Evolutionary conservation across 2,888 invertebrate species (phyloP), one percentile per base, ranked within the genome.

Genomic region (Monoplex corrugatus): DNA sequence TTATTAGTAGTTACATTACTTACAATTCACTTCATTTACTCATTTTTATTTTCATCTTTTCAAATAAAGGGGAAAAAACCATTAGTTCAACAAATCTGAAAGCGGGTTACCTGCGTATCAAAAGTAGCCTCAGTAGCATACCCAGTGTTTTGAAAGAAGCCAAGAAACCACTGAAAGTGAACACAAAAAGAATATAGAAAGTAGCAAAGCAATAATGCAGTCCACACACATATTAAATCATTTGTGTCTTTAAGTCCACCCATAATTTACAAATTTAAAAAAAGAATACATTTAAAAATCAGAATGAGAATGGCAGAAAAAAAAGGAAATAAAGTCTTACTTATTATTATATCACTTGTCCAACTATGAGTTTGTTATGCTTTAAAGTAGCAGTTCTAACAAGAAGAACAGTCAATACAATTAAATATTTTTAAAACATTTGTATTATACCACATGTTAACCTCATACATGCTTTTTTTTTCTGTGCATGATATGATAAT

Each of bases 101-200:
- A 35, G 5, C 32, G 32, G 89, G 86, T 28, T 87, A 93, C 93
- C 92, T 91, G 89, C 40, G 92, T 91, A 57, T 93, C 89, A 90
- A 93, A 92, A 2, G 92, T 92, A 28, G 92, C 93, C 44, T 93
- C 93, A 40, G 90, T 75, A 28, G 90, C 91, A 91, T 92, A 92
- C 72, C 91, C 91, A 40, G n/a, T 83, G 35, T 84, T 82, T 28
- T 87, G 84, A 5, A 75, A 28, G 19, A 84, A 35, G 16, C 87
- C 87, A 2, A 87, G 87, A 38, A 87, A 35, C 87, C 84, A 89
- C 87, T 89, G 82, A 38, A 86, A n/a, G 35, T 2, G 23, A n/a
- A 5, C 32, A 44, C 6, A 43, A 43, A 13, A 82, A 43, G 8
- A 8, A 35, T n/a, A n/a, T n/a, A n/a, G n/a, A n/a, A n/a, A n/a